Evolutionary conservation across 2,113 vertebrate genomes (phyloP), one percentile per base, ranked within the genome.

Genomic region (Oncorhynchus masou): DNA sequence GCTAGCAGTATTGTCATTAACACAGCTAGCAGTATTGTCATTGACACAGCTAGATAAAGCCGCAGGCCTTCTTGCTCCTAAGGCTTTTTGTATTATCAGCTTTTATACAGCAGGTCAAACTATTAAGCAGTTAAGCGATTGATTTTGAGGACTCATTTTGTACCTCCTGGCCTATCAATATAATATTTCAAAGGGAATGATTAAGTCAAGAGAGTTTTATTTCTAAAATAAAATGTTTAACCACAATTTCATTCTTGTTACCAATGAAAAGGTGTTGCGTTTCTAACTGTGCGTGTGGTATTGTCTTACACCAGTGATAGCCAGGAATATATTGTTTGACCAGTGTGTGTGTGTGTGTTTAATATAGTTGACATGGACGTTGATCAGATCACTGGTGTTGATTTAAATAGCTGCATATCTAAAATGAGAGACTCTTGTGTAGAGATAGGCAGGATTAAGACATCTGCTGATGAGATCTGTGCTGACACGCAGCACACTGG

Each of bases 61-160:
- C 60, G 25, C 51, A 54, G 51, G 51, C 51, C 15, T 70, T 70
- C 77, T 74, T 81, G 74, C 64, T 71, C 75, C 74, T 85, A 73
- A 62, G 71, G 75, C 69, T 85, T 89, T 90, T 81, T 81, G 76
- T 84, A 68, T 71, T 12, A 54, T 86, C 78, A 45, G 85, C 83
- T 84, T 73, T 86, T 87, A 81, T 78, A 68, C 27, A 67, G 77
- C 45, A 54, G 60, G 71, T 70, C 75, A 77, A 72, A 70, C 75
- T 79, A 71, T 81, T 79, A 84, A 83, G 80, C 77, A 87, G 83
- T 85, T 86, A 89, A 86, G 79, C 67, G 57, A 83, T 80, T 80
- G 73, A 84, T 89, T 85, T 34, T 34, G 75, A 79, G 71, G 59
- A 80, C 65, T 82, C 12, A 79, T 84, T 86, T 86, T 75, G 74